These are phyloP conservation scores for Oedothorax gibbosus DNA, from an alignment of 1,140 invertebrate genomes.

Conservation along the genomic window DNA sequence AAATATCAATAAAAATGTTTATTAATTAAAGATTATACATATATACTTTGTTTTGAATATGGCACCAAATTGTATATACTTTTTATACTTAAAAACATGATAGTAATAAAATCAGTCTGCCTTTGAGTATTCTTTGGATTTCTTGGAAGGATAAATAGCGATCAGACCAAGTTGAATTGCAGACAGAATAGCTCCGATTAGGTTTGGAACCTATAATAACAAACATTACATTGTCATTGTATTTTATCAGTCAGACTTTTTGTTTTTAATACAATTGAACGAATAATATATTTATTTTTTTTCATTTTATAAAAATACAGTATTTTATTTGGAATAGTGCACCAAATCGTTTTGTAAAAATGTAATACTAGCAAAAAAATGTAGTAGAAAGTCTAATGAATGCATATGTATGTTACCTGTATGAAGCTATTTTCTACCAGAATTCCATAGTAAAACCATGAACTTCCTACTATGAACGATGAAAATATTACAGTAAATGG, in stretches of 20 bases:
- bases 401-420: slow-evolving; percentile 72
- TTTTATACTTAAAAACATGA: not conserved
- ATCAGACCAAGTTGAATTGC: slow-evolving; percentile 78
- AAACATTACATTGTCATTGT: not conserved
- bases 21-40: not conserved
- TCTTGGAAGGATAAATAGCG: slow-evolving; percentile 73
- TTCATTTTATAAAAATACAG: not conserved
- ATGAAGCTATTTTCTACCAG: slow-evolving; percentile 79
- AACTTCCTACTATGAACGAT: slow-evolving; percentile 78
- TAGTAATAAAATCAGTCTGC: not conserved
- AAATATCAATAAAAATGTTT: not conserved
- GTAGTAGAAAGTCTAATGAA: not conserved
- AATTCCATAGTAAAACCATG: slow-evolving; percentile 82
- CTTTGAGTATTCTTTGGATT: not conserved
- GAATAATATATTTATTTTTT: not conserved
- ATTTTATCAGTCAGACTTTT: not conserved
- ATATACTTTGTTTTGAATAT: not conserved
- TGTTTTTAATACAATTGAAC: not conserved
- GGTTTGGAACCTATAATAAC: slow-evolving; percentile 71
- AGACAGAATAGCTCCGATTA: slow-evolving; percentile 77
- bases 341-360: not conserved
- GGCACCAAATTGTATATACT: not conserved
- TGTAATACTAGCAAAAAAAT: not conserved
- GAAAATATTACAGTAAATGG: slow-evolving; percentile 82
- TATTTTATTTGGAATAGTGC: not conserved